phyloP scores from a whole-genome alignment of 2,888 invertebrate species.

The Pandemis corylana region DNA sequence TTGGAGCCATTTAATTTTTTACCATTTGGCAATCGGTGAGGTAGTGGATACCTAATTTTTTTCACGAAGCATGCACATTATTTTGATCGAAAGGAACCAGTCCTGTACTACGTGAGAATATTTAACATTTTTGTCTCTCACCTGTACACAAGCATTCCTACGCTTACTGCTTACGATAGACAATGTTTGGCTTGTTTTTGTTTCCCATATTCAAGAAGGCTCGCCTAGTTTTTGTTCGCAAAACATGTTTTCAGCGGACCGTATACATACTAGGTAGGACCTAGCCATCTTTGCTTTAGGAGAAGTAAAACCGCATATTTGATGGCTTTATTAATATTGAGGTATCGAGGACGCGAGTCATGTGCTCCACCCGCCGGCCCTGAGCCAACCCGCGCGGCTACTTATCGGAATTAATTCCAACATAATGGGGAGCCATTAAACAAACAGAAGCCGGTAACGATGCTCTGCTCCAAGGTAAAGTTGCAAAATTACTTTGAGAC shows the following conservation, averaged over 20 bases:
- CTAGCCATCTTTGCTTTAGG: constrained; percentile 15
- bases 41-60: background rate
- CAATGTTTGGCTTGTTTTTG: background rate
- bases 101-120: too few species aligned
- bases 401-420: constrained; percentile 57
- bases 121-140: background rate
- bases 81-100: background rate
- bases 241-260: background rate
- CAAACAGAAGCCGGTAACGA: constrained; percentile 55
- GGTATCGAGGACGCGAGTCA: constrained; percentile 39
- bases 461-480: constrained; percentile 53
- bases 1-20: too few species aligned
- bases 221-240: background rate
- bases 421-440: constrained; percentile 57
- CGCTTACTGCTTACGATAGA: background rate
- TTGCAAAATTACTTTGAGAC: constrained; percentile 47
- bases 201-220: background rate
- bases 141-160: background rate
- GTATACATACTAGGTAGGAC: background rate
- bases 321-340: constrained; percentile 42
- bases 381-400: constrained; percentile 55
- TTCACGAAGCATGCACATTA: background rate
- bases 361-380: constrained; percentile 51
- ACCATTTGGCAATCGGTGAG: too few species aligned
- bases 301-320: constrained; percentile 15